Evolutionary conservation across 2,113 vertebrate genomes (phyloP), one percentile per base, ranked within the genome.

Genomic region (Holacanthus passer): DNA sequence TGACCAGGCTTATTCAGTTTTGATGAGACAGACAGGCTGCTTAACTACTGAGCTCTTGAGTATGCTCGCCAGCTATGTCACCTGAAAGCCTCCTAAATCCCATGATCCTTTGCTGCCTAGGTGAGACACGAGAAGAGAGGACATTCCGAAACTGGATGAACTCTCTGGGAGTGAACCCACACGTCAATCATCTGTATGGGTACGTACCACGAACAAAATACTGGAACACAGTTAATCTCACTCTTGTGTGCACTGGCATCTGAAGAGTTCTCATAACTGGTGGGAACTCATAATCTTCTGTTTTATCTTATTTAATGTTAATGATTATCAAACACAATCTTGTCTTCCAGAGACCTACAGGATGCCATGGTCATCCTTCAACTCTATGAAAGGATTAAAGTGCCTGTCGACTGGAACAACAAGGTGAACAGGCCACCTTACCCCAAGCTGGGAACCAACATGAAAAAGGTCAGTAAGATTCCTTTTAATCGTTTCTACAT

Each of bases 101-200:
- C 56, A 50, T 35, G 14, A 83, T 88, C 31, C 68, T 84, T 41
- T 89, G 65, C 35, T 13, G 7, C 82, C 32, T 60, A 99, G 97
- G 96, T 88, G 97, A 99, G 92, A 98, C 97, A 0, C 95, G 97
- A 17, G 97, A 99, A 92, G 97, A 98, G 90, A 95, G 97, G 79
- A 99, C 97, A 4, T 99, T 98, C 92, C 94, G 96, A 82, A 99
- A 99, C 94, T 99, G 97, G 97, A 99, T 99, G 97, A 99, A 99
- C 84, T 99, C 97, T 48, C 95, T 97, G 31, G 97, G 97, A 39
- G 97, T 98, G 71, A 97, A 93, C 86, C 97, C 97, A 31, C 94
- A 96, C 0, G 97, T 99, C 65, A 98, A 99, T 87, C 97, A 99
- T 92, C 95, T 99, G 45, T 99, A 97, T 0, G 94, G 88, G 97